Evolutionary conservation across 2,113 vertebrate genomes (phyloP).

Genomic region (Hyaena hyaena): DNA sequence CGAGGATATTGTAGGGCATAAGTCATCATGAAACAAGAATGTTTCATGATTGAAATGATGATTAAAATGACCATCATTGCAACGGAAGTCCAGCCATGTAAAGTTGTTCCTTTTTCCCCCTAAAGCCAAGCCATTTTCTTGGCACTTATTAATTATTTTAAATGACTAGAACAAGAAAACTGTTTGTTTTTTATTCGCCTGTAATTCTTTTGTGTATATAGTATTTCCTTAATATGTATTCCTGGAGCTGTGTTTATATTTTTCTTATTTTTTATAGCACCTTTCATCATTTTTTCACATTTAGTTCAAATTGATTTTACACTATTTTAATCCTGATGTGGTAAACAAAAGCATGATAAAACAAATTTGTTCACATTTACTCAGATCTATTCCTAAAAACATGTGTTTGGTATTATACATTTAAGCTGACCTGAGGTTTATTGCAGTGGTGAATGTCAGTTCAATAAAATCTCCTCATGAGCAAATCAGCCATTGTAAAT

Average conservation of each 20-base stretch:
- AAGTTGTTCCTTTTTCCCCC: background rate
- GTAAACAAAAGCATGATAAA: background rate
- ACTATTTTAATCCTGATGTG: conserved; percentile 20
- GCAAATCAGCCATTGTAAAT: conserved; percentile 57
- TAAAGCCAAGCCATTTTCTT: background rate
- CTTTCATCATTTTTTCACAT: background rate
- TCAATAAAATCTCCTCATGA: conserved; percentile 37
- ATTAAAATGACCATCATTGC: conserved; percentile 11
- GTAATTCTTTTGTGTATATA: background rate
- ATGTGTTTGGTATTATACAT: conserved; percentile 18
- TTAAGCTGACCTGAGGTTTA: conserved; percentile 58
- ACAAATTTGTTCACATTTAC: conserved; percentile 23
- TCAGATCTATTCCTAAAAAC: conserved; percentile 10
- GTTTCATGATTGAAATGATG: background rate
- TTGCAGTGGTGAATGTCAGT: conserved; percentile 64
- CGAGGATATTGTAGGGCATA: background rate
- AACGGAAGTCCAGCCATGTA: background rate
- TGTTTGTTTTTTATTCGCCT: background rate
- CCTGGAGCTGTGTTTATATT: background rate
- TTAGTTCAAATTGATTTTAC: conserved; percentile 32
- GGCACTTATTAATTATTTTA: conserved; percentile 16
- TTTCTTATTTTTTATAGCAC: background rate
- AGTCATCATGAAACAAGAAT: background rate
- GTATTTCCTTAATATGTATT: conserved; percentile 3
- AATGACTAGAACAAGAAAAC: background rate